These are phyloP conservation scores for Diacarnus erythraeanus DNA, from an alignment of 37 sponge, comb jelly and placozoan genomes.

Conservation along the genomic window DNA sequence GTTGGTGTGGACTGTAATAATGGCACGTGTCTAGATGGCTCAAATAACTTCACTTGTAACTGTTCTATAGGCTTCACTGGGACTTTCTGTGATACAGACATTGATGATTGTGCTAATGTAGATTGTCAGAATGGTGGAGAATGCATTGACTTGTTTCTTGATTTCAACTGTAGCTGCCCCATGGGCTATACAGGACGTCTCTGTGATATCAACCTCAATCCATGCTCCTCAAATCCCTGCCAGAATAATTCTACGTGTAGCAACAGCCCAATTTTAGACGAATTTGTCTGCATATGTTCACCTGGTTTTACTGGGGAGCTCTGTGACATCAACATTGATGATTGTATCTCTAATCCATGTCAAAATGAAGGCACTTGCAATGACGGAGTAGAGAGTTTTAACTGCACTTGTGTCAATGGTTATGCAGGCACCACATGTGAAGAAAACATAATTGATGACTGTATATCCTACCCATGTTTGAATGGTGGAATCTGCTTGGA, in stretches of 20 bases:
- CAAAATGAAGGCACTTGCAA: slow-evolving; percentile 54
- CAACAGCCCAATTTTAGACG: slow-evolving; percentile 32
- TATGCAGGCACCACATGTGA: slow-evolving; percentile 54
- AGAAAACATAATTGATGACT: slow-evolving; percentile 37
- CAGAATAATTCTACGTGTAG: slow-evolving; percentile 47
- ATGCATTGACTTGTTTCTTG: slow-evolving; percentile 19
- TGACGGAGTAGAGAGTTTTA: slow-evolving; percentile 19
- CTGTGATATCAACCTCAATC: slow-evolving; percentile 53
- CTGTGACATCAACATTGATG: slow-evolving; percentile 53
- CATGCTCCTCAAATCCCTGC: slow-evolving; percentile 45
- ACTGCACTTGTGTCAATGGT: slow-evolving; percentile 53
- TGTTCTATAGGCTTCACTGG: slow-evolving; percentile 58
- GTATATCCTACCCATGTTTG: slow-evolving; percentile 20
- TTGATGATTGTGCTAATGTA: slow-evolving; percentile 33
- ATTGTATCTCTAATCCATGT: slow-evolving; percentile 26
- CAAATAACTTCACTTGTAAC: slow-evolving; percentile 32
- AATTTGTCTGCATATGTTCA: slow-evolving; percentile 46
- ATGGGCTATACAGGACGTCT: slow-evolving; percentile 6
- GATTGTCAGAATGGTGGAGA: slow-evolving; percentile 39
- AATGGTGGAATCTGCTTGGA: slow-evolving; percentile 60
- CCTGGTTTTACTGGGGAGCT: slow-evolving; percentile 45
- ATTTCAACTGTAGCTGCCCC: slow-evolving; percentile 23
- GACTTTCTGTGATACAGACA: slow-evolving; percentile 10
- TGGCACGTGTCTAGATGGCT: slow-evolving; percentile 42
- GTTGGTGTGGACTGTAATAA: slow-evolving; percentile 19